Base-by-base conservation (phyloP, 2,797 vertebrate genomes). In the Numenius phaeopus region DNA sequence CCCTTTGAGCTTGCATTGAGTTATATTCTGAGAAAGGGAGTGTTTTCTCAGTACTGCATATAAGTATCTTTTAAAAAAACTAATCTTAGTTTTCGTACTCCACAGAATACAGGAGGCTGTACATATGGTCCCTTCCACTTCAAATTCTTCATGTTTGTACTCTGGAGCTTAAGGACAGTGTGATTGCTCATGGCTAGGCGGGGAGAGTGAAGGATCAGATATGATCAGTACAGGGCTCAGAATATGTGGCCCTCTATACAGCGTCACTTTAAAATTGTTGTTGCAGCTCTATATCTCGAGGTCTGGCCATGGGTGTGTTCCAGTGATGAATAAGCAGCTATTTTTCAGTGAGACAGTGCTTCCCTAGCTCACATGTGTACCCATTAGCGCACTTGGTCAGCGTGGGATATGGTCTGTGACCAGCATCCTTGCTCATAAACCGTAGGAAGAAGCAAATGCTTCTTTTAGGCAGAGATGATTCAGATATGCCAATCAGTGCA, bases 381-480 rank as follows among this genome's bases (percentile, higher is more conserved):
- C 4, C 32, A 39, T 39, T 47, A 87, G 11, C 2, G 4, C 62
- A 40, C 24, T 92, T 80, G 37, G n/a, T 82, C 59, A 67, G 37
- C 29, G 49, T 21, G 32, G 14, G 32, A 22, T 89, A 67, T 58
- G 26, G 26, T 32, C 65, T 89, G 47, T 65, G 61, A 81, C 21
- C 49, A 78, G n/a, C 57, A 46, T 71, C 18, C 20, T 91, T 94
- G 14, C 57, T 89, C 37, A 85, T 52, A 91, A 94, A 79, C 27
- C 47, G 40, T 12, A 66, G 37, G 44, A 83, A 85, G 46, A 93
- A 89, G 19, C 17, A 37, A 94, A 93, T 70, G 10, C 57, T 85
- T 75, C 24, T 96, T 95, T 93, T 79, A 91, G 44, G 66, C 30
- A 67, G 32, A 85, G 34, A 57, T 95, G 29, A 94, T 62, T 96